Percentiles rank a stretch among this genome's conserved stretches.
These are phyloP conservation scores for Montipora efflorescens DNA, from an alignment of 64 coral and sea anemone species.

Conservation along the genomic window DNA sequence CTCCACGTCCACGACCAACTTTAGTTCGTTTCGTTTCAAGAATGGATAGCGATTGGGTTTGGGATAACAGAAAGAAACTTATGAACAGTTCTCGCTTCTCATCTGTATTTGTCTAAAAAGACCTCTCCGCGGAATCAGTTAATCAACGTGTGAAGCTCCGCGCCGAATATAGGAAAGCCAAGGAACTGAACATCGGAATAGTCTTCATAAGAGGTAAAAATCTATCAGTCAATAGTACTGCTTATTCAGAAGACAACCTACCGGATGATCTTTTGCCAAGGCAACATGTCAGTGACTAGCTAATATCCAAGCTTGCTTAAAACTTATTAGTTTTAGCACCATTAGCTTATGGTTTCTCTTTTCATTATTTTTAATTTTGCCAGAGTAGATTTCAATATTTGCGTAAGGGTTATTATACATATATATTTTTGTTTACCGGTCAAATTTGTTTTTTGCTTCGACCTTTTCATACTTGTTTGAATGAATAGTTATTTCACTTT, in stretches of 20 bases:
- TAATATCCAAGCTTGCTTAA: too few species aligned
- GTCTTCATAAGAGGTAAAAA: background rate
- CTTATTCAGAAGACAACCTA: background rate
- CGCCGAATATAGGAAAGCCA: background rate
- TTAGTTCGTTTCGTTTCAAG: background rate
- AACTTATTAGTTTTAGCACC: too few species aligned
- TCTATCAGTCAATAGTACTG: background rate
- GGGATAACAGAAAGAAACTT: background rate
- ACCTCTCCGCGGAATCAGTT: background rate
- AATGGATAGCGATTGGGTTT: background rate
- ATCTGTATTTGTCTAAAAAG: background rate
- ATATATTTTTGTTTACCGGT: too few species aligned
- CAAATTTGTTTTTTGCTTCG: background rate
- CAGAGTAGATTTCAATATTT: too few species aligned
- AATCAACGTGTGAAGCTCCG: background rate
- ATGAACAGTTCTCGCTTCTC: background rate
- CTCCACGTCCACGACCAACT: background rate
- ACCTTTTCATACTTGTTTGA: background rate
- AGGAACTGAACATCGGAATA: background rate
- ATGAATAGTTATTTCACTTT: background rate
- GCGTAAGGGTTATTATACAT: too few species aligned
- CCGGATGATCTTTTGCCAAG: background rate
- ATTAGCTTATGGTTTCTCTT: too few species aligned
- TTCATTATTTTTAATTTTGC: too few species aligned
- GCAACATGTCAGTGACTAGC: too few species aligned